A percentile compares a stretch with the other conserved stretches of the same genome.
phyloP scores from a whole-genome alignment of 2,113 vertebrate species.

The Brachionichthys hirsutus region DNA sequence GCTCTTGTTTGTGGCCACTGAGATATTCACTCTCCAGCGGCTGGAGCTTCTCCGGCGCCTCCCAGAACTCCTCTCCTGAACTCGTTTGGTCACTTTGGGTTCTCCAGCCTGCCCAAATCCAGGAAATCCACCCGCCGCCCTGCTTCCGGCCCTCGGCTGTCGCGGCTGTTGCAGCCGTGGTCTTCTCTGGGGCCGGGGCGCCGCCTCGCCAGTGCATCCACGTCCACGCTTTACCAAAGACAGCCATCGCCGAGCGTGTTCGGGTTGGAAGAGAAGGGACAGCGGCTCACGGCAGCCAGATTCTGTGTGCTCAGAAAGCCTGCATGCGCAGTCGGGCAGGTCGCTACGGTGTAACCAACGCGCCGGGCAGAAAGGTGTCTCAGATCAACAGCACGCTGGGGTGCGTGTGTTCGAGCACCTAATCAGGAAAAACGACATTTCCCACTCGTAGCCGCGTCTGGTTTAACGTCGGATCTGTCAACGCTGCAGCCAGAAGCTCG shows the following conservation, averaged over 20 bases:
- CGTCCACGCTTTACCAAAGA: constrained; percentile 66
- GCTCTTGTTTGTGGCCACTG: constrained; percentile 13
- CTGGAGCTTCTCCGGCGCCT: constrained; percentile 69
- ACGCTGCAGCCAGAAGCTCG: too few species aligned
- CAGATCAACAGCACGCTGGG: too few species aligned
- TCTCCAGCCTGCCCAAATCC: constrained; percentile 67
- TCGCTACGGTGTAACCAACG: too few species aligned
- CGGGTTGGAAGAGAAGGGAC: too few species aligned
- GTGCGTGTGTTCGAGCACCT: too few species aligned
- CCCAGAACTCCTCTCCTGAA: constrained; percentile 71
- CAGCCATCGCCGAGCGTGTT: constrained; percentile 57
- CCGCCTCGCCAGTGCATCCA: constrained; percentile 71
- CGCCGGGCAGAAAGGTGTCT: too few species aligned
- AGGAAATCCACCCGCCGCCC: constrained; percentile 51
- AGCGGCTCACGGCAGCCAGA: too few species aligned
- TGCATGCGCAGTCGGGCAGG: too few species aligned
- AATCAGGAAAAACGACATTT: too few species aligned
- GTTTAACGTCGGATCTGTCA: too few species aligned
- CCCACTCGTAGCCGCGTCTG: too few species aligned
- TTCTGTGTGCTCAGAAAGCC: too few species aligned
- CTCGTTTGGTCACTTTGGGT: constrained; percentile 35
- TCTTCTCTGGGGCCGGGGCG: background rate
- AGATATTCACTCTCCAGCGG: constrained; percentile 54
- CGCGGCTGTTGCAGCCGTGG: background rate
- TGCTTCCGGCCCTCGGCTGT: constrained; percentile 10